Base-by-base conservation (phyloP, 1,140 invertebrate genomes). In the Tetragonula clypearis region DNA sequence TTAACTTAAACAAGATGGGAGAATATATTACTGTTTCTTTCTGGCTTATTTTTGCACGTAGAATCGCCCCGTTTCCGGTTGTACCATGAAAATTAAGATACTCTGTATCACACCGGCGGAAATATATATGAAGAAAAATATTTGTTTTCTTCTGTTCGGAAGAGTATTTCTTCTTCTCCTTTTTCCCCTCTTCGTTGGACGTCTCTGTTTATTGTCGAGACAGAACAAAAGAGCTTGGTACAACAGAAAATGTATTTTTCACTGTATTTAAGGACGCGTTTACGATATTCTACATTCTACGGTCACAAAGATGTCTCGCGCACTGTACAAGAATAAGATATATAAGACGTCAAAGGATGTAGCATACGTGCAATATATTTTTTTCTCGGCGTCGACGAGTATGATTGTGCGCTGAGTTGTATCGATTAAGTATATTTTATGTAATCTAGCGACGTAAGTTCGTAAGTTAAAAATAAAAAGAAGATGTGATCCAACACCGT, bases 371-470 rank as follows among this genome's bases (percentile, higher is more conserved):
- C 89, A 85, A 90, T 90, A 90, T 90, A 90, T 89, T 90, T 89
- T 35, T 68, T 89, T 87, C 79, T 87, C 62, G 82, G 62, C 58
- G 82, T 89, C 81, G 30, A 82, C 82, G 86, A 69, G 80, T 82
- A 81, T 84, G 35, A 82, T 55, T 87, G 75, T 87, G 75, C 69
- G 88, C 78, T 4, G 35, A 84, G 77, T 87, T 86, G 65, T 90
- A 87, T 69, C 49, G 75, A 89, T 81, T 87, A 90, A 90, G 80
- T 89, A 87, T 90, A 90, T 90, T 90, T 90, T 90, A 90, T 90
- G 89, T 90, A 90, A 87, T 81, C 73, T 90, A 90, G 75, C 14
- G 62, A 49, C 17, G 65, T 85, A 82, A 85, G 75, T 86, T 90
- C 86, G 41, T 90, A 87, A 90, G 76, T 90, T 74, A 81, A 86